These are phyloP conservation scores for Teleogryllus occipitalis DNA, from an alignment of 1,140 invertebrate species.

Conservation along the genomic window DNA sequence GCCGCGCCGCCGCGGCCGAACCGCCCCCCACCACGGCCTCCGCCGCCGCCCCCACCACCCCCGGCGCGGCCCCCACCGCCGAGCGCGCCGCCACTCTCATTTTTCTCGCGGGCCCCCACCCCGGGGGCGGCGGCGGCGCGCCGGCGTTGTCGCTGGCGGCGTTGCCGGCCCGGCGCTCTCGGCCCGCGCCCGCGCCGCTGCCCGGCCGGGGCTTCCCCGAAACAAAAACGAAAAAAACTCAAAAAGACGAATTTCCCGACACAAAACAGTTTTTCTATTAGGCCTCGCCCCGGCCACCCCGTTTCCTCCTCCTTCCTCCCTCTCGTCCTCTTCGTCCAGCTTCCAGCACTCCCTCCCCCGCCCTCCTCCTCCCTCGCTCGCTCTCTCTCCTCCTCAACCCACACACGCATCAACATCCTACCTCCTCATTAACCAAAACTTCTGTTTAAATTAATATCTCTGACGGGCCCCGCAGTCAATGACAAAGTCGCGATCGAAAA, in stretches of 20 bases:
- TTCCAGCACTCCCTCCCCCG: neutral
- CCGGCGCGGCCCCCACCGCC: no score
- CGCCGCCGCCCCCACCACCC: neutral
- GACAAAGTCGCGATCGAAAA: conserved; percentile 3
- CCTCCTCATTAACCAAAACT: conserved; percentile 4
- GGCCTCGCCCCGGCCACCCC: no score
- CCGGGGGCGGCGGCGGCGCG: no score
- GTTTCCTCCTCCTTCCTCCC: neutral
- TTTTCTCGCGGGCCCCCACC: neutral
- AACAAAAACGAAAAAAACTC: neutral
- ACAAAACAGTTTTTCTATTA: conserved; percentile 6
- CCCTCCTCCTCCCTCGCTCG: no score
- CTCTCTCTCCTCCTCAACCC: neutral
- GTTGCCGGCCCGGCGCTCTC: no score
- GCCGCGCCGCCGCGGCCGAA: no score
- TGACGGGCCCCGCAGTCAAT: neutral
- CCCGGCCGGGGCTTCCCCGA: neutral
- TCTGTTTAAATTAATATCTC: neutral
- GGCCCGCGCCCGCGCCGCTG: no score
- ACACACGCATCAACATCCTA: neutral
- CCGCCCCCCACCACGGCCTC: neutral
- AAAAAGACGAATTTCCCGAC: neutral
- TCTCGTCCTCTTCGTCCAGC: neutral
- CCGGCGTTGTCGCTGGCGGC: no score
- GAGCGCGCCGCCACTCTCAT: neutral